Conservation (phyloP, 2,888 invertebrate species). For the Tupiocoris notatus region DNA sequence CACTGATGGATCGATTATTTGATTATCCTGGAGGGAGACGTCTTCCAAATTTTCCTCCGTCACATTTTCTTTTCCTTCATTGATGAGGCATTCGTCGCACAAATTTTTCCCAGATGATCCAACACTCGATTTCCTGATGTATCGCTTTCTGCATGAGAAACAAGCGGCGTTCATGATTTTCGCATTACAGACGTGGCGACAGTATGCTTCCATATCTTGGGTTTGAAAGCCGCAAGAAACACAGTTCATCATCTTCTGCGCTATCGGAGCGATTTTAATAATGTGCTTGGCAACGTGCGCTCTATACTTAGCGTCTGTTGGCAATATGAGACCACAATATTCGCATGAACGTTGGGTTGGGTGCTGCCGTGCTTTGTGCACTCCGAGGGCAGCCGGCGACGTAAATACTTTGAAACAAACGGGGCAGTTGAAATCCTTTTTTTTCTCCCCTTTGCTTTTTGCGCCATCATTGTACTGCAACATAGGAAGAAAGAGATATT, state of each 20-base stretch:
- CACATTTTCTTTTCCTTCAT: not conserved
- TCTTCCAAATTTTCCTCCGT: not conserved
- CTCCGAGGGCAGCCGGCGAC: slow-evolving; percentile 39
- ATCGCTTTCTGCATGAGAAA: slow-evolving; percentile 41
- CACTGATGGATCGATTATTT: not conserved
- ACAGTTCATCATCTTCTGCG: slow-evolving; percentile 40
- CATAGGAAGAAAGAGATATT: too few species aligned
- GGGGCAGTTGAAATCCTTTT: slow-evolving; percentile 40
- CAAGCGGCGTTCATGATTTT: slow-evolving; percentile 40
- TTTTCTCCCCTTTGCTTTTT: slow-evolving; percentile 18
- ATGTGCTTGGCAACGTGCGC: slow-evolving; percentile 26
- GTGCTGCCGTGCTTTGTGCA: slow-evolving; percentile 43
- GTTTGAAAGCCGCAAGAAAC: slow-evolving; percentile 45
- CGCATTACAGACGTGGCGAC: slow-evolving; percentile 45
- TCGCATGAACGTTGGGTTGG: slow-evolving; percentile 27
- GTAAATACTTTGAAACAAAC: slow-evolving; percentile 42
- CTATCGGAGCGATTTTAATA: slow-evolving; percentile 1
- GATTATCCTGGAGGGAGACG: not conserved
- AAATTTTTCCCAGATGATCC: slow-evolving; percentile 14
- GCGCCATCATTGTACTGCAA: slow-evolving; percentile 19
- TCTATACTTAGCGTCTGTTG: slow-evolving; percentile 40
- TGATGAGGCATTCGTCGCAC: slow-evolving; percentile 7
- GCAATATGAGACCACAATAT: slow-evolving; percentile 36
- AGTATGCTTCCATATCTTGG: slow-evolving; percentile 44
- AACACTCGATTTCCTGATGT: slow-evolving; percentile 13